Conservation (phyloP, 2,888 invertebrate genomes). For the Lymantria dispar region DNA sequence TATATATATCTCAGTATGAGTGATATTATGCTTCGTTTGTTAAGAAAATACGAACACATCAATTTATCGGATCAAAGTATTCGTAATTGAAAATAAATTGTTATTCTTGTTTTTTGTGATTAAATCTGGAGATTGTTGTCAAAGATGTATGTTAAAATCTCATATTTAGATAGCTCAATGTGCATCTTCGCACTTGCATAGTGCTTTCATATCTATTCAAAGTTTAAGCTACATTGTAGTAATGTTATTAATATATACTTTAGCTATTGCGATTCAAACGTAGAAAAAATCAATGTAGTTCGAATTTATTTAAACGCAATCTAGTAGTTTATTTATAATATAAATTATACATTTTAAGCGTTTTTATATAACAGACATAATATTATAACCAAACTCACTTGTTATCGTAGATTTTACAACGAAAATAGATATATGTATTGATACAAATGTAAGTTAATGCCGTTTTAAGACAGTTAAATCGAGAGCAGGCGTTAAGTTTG, state of each 20-base stretch:
- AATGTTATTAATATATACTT: slow-evolving; percentile 40
- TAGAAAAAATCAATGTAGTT: slow-evolving; percentile 49
- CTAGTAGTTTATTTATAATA: slow-evolving; percentile 28
- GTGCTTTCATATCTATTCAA: slow-evolving; percentile 45
- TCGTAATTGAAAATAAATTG: neutral
- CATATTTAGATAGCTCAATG: slow-evolving; percentile 52
- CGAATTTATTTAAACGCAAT: slow-evolving; percentile 34
- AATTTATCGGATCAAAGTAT: neutral
- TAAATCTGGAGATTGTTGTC: neutral
- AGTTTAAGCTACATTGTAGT: slow-evolving; percentile 22
- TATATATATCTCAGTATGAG: slow-evolving; percentile 38
- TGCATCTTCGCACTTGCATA: slow-evolving; percentile 41
- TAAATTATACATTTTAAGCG: slow-evolving; percentile 33
- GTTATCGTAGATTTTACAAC: slow-evolving; percentile 77
- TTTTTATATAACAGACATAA: slow-evolving; percentile 41
- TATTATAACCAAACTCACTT: slow-evolving; percentile 49
- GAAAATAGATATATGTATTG: slow-evolving; percentile 57
- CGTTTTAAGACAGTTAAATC: slow-evolving; percentile 34
- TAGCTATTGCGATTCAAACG: slow-evolving; percentile 47
- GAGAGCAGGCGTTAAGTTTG: slow-evolving; percentile 35
- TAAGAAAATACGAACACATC: neutral
- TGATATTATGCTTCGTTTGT: slow-evolving; percentile 26
- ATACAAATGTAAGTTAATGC: slow-evolving; percentile 49
- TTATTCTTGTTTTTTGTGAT: slow-evolving; percentile 21
- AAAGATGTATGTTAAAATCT: slow-evolving; percentile 6